Conservation (phyloP, 2,113 vertebrate genomes). For the Pangasianodon hypophthalmus region DNA sequence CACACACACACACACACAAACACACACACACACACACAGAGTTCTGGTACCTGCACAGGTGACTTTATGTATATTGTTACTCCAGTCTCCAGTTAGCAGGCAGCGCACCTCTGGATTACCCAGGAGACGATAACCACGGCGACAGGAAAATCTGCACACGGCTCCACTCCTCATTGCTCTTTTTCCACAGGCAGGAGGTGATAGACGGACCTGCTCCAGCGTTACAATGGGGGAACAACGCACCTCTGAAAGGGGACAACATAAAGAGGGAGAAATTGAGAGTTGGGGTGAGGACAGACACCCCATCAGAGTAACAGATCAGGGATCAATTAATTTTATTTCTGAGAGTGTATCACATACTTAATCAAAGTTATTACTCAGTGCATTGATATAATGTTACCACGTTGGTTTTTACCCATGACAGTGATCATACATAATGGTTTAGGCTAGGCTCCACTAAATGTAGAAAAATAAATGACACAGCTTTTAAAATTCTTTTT, state of each 20-base stretch:
- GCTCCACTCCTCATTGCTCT: slow-evolving; percentile 74
- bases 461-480: not conserved
- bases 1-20: not conserved
- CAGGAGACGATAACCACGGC: slow-evolving; percentile 81
- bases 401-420: not conserved
- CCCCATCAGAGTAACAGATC: not conserved
- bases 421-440: not conserved
- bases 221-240: slow-evolving; percentile 78
- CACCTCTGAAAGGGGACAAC: slow-evolving; percentile 74
- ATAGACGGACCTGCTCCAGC: slow-evolving; percentile 76
- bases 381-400: not conserved
- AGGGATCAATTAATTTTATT: not conserved
- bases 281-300: not conserved
- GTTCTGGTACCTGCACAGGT: slow-evolving; percentile 83
- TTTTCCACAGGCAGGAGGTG: slow-evolving; percentile 81
- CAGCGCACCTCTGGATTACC: slow-evolving; percentile 82
- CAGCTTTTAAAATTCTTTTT: not conserved
- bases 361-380: not conserved
- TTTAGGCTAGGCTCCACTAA: not conserved
- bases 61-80: slow-evolving; percentile 76
- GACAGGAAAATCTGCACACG: slow-evolving; percentile 82
- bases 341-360: not conserved
- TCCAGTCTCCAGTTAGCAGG: slow-evolving; percentile 86
- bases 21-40: not conserved
- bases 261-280: slow-evolving; percentile 7